These are phyloP conservation scores for Macropis europaea DNA, from an alignment of 2,888 invertebrate genomes.

Conservation along the genomic window DNA sequence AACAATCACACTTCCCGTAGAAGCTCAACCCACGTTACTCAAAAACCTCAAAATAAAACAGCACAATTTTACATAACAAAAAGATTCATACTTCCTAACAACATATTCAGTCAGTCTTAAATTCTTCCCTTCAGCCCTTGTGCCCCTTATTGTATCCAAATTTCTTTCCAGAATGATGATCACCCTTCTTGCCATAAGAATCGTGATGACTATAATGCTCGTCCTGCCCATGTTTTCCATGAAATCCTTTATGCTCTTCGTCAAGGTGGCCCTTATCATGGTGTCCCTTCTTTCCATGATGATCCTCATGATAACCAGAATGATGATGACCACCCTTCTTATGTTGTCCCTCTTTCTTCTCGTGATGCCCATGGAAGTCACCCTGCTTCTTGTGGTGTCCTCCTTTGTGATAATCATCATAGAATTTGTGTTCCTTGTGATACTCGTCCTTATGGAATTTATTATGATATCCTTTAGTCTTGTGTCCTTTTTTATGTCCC, in stretches of 20 bases:
- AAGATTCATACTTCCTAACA: background rate
- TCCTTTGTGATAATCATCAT: slow-evolving; percentile 87
- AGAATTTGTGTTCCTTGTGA: slow-evolving; percentile 89
- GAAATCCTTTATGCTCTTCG: slow-evolving; percentile 84
- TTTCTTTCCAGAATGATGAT: slow-evolving; percentile 82
- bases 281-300: slow-evolving; percentile 85
- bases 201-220: slow-evolving; percentile 83
- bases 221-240: slow-evolving; percentile 84
- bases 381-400: slow-evolving; percentile 87
- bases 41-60: background rate
- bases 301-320: slow-evolving; percentile 83
- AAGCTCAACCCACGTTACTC: too few species aligned
- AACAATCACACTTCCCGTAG: background rate
- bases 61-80: background rate
- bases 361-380: slow-evolving; percentile 85
- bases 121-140: slow-evolving; percentile 13
- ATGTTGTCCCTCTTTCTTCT: slow-evolving; percentile 83
- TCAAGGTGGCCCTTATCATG: slow-evolving; percentile 85
- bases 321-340: slow-evolving; percentile 85
- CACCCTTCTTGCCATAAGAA: slow-evolving; percentile 83
- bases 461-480: slow-evolving; percentile 89
- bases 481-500: slow-evolving; percentile 89
- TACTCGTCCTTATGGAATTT: slow-evolving; percentile 90
- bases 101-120: background rate
- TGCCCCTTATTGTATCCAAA: slow-evolving; percentile 69